Evolutionary conservation across 1,140 invertebrate species (phyloP).

Genomic region (Palaemon carinicauda): DNA sequence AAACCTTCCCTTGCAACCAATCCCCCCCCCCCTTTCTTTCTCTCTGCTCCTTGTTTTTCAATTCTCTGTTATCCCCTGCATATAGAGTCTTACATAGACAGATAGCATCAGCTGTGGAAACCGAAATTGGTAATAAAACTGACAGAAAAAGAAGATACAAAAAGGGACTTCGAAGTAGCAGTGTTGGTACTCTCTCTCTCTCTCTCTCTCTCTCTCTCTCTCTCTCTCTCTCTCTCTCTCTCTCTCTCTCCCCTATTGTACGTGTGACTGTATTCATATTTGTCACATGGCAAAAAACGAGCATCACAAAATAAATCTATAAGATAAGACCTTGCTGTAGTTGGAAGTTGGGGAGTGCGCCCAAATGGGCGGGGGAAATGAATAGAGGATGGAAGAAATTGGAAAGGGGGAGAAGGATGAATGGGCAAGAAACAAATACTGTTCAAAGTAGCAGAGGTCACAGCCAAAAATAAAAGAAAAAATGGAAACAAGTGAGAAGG

Average conservation of each 20-base stretch:
- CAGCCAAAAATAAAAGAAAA: neutral
- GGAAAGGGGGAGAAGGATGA: neutral
- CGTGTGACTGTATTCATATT: neutral
- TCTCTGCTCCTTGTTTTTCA: too few species aligned
- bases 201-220: neutral
- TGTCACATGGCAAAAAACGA: too few species aligned
- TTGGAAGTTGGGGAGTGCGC: neutral
- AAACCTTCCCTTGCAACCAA: too few species aligned
- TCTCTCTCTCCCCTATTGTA: neutral
- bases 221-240: neutral
- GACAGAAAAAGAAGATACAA: too few species aligned
- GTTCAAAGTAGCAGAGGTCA: neutral
- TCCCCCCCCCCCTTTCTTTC: too few species aligned
- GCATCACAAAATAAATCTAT: too few species aligned
- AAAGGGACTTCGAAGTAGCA: too few species aligned
- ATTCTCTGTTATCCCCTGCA: too few species aligned
- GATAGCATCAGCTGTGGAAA: too few species aligned
- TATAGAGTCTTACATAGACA: too few species aligned
- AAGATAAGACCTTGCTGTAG: neutral
- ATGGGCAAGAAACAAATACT: neutral
- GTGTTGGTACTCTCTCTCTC: neutral
- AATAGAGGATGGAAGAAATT: neutral
- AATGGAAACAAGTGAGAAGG: neutral
- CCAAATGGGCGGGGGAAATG: neutral
- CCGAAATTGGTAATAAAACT: too few species aligned